phyloP scores from a whole-genome alignment of 1,140 invertebrate genomes.

The Bombus sylvicola region DNA sequence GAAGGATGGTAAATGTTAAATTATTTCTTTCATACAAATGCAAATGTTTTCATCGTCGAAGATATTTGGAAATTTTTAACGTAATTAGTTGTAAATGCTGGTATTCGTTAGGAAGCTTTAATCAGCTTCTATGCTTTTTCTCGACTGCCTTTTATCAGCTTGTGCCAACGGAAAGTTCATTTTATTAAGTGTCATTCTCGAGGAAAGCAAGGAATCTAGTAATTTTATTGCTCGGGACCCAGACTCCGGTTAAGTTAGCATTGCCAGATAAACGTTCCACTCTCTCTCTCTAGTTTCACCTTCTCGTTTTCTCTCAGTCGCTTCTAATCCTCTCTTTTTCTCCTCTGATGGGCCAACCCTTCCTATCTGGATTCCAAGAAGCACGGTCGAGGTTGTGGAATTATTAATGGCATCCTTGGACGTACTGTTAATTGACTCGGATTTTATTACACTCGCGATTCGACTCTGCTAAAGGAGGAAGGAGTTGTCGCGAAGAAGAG shows the following conservation, averaged over 20 bases:
- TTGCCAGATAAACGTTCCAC: slow-evolving; percentile 34
- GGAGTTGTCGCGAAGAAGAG: slow-evolving; percentile 56
- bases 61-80: neutral
- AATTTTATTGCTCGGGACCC: slow-evolving; percentile 20
- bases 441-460: slow-evolving; percentile 77
- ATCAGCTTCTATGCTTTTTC: neutral
- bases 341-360: slow-evolving; percentile 21
- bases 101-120: neutral
- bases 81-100: neutral
- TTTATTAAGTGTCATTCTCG: slow-evolving; percentile 17
- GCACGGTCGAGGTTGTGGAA: slow-evolving; percentile 61
- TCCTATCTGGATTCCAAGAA: slow-evolving; percentile 56
- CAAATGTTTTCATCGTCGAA: neutral
- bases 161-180: neutral
- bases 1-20: neutral
- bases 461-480: slow-evolving; percentile 43
- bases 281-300: neutral
- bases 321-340: slow-evolving; percentile 25
- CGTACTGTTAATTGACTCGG: slow-evolving; percentile 77
- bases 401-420: slow-evolving; percentile 75
- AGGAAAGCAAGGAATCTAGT: neutral
- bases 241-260: slow-evolving; percentile 31
- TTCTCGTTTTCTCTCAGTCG: neutral
- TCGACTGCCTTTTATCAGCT: too few relatives aligned
- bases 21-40: neutral